phyloP scores from a whole-genome alignment of 2,888 invertebrate species.

The Bedellia somnulentella region DNA sequence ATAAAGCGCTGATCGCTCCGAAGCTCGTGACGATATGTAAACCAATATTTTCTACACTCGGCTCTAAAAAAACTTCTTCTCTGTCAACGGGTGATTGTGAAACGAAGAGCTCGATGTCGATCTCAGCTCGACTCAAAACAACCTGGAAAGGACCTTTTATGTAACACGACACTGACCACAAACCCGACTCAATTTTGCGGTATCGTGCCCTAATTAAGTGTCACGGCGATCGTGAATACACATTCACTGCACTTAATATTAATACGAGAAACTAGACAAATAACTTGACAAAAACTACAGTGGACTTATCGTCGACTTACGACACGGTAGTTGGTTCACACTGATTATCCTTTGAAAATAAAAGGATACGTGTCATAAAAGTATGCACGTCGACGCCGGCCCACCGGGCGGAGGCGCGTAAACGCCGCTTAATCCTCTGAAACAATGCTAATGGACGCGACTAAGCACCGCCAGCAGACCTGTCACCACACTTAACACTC shows the following conservation, averaged over 20 bases:
- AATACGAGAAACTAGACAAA: too few relatives aligned
- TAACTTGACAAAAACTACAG: too few relatives aligned
- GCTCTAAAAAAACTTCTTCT: constrained; percentile 17
- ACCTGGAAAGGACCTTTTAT: constrained; percentile 42
- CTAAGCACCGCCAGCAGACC: constrained; percentile 42
- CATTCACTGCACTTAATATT: too few relatives aligned
- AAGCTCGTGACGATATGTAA: constrained; percentile 34
- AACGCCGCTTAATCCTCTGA: constrained; percentile 54
- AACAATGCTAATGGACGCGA: constrained; percentile 60
- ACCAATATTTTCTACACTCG: constrained; percentile 23
- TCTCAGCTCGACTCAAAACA: constrained; percentile 46
- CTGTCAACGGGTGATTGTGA: constrained; percentile 41
- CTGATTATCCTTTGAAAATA: constrained; percentile 29
- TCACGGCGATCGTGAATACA: constrained; percentile 19
- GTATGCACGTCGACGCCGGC: constrained; percentile 43
- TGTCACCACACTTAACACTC: constrained; percentile 46
- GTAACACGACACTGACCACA: constrained; percentile 43
- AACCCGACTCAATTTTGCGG: constrained; percentile 22
- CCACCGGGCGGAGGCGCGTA: constrained; percentile 28
- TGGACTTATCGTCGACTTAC: constrained; percentile 26
- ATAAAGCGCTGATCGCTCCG: constrained; percentile 18
- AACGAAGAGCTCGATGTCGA: constrained; percentile 42
- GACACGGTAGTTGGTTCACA: constrained; percentile 48
- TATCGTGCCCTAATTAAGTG: constrained; percentile 23
- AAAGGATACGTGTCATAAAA: constrained; percentile 51